Evolutionary conservation across 1,140 invertebrate species (phyloP), one percentile per base, ranked within the genome.

Genomic region (Cotesia vestalis): DNA sequence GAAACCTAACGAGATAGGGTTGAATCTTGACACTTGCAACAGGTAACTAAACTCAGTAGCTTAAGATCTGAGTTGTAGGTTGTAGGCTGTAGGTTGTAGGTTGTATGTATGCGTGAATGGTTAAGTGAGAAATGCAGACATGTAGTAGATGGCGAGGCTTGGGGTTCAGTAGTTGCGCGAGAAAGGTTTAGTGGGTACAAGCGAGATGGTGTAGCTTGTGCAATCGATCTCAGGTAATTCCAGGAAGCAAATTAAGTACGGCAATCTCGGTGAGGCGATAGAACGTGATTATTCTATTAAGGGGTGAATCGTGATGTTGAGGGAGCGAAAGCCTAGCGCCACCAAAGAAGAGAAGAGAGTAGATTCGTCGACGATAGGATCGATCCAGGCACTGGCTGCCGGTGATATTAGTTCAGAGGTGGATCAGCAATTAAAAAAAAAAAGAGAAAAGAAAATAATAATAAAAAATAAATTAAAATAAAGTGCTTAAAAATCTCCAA

Each of bases 261-360:
- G 59, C 68, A 70, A 70, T 70, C 68, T 70, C 68, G 9, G 68
- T 17, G 59, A 70, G 46, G 68, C 68, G 68, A 70, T 70, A 53
- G 59, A 70, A 70, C 68, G 68, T 70, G 68, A 70, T 70, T 70
- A 70, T 70, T 70, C 68, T 70, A 70, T 70, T 70, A 70, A 61
- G 40, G 59, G 59, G n/a, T 70, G 57, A 62, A 62, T 62, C 40
- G 51, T 70, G 68, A 60, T 70, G 46, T 52, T 52, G 46, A n/a
- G 40, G 20, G 40, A 46, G 40, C 40, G 40, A 46, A 46, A 46
- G 40, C 1, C 6, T 46, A 70, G 38, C 34, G 35, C 36, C 2
- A 27, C 27, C 1, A 27, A 27, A 12, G 12, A 35, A 17, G 40
- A 27, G 38, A 51, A 9, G 34, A 35, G 3, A 36, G 60, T 5